phyloP scores from a whole-genome alignment of 53 echinoderm and acorn worm species.

The Paracentrotus lividus region DNA sequence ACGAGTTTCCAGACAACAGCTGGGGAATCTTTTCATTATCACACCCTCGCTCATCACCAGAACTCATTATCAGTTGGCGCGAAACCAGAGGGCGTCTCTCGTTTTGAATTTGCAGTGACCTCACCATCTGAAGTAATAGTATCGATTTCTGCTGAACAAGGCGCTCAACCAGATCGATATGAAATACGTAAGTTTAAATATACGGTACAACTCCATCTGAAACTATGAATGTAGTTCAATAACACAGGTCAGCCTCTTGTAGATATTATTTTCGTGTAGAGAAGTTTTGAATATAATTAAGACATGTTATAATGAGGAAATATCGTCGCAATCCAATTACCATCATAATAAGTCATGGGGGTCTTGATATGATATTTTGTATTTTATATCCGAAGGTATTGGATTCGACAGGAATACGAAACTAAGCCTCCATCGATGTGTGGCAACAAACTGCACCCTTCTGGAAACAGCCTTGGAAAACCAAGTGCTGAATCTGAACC shows the following conservation, averaged over 20 bases:
- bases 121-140: background rate
- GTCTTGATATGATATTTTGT: background rate
- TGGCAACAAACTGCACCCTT: constrained; percentile 33
- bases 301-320: too few relatives aligned
- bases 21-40: background rate
- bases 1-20: background rate
- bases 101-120: constrained; percentile 36
- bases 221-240: too few relatives aligned
- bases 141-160: background rate
- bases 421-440: constrained; percentile 22
- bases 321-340: too few relatives aligned
- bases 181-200: constrained; percentile 17
- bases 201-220: too few relatives aligned
- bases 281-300: too few relatives aligned
- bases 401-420: background rate
- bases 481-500: background rate
- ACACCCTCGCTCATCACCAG: background rate
- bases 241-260: too few relatives aligned
- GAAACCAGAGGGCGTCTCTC: constrained; percentile 10
- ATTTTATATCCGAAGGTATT: background rate
- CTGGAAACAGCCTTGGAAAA: background rate
- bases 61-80: background rate
- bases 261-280: too few relatives aligned
- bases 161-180: constrained; percentile 34
- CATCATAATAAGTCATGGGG: too few relatives aligned